phyloP scores from a whole-genome alignment of 23 tunicate species.

The Oikopleura albicans region DNA sequence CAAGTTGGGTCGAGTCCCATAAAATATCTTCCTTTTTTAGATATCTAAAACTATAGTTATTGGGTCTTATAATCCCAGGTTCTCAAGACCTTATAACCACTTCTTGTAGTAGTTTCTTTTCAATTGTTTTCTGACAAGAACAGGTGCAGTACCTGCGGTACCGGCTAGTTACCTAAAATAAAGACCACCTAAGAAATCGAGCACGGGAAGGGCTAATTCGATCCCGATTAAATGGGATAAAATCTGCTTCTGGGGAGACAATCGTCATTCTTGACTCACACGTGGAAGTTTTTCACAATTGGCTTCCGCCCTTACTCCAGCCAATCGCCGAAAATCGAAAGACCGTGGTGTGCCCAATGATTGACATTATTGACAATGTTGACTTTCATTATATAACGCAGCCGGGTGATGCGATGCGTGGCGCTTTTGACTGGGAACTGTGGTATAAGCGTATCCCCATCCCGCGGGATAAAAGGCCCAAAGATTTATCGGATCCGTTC shows the following conservation, averaged over 20 bases:
- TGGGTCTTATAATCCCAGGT: no score
- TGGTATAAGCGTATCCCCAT: slow-evolving; percentile 61
- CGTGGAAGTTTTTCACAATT: slow-evolving; percentile 53
- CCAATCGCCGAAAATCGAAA: slow-evolving; percentile 60
- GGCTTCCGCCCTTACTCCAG: slow-evolving; percentile 35
- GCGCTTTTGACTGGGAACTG: slow-evolving; percentile 77
- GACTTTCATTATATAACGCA: slow-evolving; percentile 45
- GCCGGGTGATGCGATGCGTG: slow-evolving; percentile 75
- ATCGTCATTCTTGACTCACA: slow-evolving; percentile 52
- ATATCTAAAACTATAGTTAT: no score
- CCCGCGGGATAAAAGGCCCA: slow-evolving; percentile 21
- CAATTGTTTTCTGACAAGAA: slow-evolving; percentile 23
- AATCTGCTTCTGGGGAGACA: slow-evolving; percentile 31
- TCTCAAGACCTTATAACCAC: no score
- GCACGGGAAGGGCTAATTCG: slow-evolving; percentile 46
- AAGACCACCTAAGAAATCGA: no score
- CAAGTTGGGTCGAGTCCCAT: no score
- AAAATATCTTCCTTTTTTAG: no score
- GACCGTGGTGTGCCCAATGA: slow-evolving; percentile 72
- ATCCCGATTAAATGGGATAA: slow-evolving; percentile 35
- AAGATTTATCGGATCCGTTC: slow-evolving; percentile 31
- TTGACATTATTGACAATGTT: slow-evolving; percentile 87
- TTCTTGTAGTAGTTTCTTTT: slow-evolving; percentile 12
- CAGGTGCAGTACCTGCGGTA: slow-evolving; percentile 23
- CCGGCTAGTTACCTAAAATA: no score